phyloP scores from a whole-genome alignment of 2,797 vertebrate genomes.

The Mallotus villosus region DNA sequence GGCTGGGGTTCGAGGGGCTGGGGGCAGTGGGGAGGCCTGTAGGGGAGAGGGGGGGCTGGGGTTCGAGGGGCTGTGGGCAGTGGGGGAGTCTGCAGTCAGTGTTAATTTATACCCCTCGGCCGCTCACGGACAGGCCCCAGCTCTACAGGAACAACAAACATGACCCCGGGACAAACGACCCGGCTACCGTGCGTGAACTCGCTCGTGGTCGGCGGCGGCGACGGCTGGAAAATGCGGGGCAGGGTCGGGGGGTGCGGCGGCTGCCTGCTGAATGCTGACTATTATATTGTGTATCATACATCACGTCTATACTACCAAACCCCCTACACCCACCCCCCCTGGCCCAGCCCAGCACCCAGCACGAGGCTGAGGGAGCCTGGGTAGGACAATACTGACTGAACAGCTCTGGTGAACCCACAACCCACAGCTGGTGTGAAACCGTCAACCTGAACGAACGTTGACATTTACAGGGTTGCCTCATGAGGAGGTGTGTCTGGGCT shows the following conservation, averaged over 20 bases:
- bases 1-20: slow-evolving; percentile 1
- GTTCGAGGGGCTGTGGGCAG: too few relatives aligned
- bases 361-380: too few relatives aligned
- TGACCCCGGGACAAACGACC: slow-evolving; percentile 73
- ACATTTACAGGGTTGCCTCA: slow-evolving; percentile 64
- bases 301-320: not conserved
- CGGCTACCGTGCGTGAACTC: slow-evolving; percentile 72
- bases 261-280: slow-evolving; percentile 66
- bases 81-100: slow-evolving; percentile 58
- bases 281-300: slow-evolving; percentile 53
- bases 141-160: slow-evolving; percentile 80
- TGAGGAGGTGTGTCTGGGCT: slow-evolving; percentile 60
- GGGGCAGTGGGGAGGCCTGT: too few relatives aligned
- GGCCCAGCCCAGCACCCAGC: slow-evolving; percentile 36
- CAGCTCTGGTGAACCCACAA: slow-evolving; percentile 46
- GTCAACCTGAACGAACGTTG: slow-evolving; percentile 63
- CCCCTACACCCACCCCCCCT: not conserved
- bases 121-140: slow-evolving; percentile 65
- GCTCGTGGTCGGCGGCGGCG: slow-evolving; percentile 1
- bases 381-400: slow-evolving; percentile 63
- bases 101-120: slow-evolving; percentile 75
- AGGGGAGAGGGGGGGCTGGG: slow-evolving; percentile 12
- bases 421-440: slow-evolving; percentile 50
- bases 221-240: slow-evolving; percentile 54
- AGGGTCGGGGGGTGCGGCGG: not conserved